phyloP scores from a whole-genome alignment of 2,113 vertebrate genomes.

The Uropsilus gracilis region DNA sequence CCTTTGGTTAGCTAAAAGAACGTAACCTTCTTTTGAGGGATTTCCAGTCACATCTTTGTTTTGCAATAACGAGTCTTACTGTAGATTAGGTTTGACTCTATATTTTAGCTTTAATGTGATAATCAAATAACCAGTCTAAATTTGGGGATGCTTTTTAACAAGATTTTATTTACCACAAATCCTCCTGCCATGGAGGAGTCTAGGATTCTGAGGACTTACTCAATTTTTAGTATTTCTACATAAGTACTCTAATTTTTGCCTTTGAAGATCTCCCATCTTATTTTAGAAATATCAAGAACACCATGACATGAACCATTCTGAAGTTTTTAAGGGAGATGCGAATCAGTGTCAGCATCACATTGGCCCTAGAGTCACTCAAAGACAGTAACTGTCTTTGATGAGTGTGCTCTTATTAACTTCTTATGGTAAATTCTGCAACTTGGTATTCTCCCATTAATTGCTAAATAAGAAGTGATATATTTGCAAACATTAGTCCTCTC shows the following conservation, averaged over 20 bases:
- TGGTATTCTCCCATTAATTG: constrained; percentile 19
- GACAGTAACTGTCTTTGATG: not conserved
- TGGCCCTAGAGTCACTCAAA: not conserved
- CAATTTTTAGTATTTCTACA: not conserved
- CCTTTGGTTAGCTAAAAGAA: constrained; percentile 22
- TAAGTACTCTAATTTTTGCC: not conserved
- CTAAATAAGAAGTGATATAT: constrained; percentile 47
- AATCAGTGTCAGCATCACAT: not conserved
- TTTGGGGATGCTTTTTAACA: constrained; percentile 6
- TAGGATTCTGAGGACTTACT: not conserved
- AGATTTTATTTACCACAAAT: not conserved
- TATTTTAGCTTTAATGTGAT: not conserved
- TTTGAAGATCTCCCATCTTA: not conserved
- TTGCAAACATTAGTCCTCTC: constrained; percentile 2
- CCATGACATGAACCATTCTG: not conserved
- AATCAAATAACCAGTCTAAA: not conserved
- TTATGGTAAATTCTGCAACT: not conserved
- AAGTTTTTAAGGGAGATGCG: not conserved
- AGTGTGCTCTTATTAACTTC: not conserved
- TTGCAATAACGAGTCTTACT: not conserved
- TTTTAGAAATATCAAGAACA: constrained; percentile 40
- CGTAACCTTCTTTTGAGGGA: not conserved
- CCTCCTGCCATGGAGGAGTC: not conserved
- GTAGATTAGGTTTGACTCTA: not conserved
- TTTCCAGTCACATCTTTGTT: constrained; percentile 25